A percentile compares a stretch with the other conserved stretches of the same genome.
Conservation (phyloP, 2,797 vertebrate species). For the Hydrocynus forskahlii region DNA sequence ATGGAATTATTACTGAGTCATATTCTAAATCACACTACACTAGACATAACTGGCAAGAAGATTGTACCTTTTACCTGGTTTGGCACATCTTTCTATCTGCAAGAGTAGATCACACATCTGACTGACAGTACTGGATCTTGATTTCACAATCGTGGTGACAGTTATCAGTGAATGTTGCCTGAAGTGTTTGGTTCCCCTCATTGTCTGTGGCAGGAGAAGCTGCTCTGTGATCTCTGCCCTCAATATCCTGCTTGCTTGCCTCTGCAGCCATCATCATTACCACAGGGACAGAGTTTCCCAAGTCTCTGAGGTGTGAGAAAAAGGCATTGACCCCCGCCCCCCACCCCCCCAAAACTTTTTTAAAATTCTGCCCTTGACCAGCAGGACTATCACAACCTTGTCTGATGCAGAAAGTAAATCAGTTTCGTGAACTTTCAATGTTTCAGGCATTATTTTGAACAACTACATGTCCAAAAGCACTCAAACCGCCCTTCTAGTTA, state of each 20-base stretch:
- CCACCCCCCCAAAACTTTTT: neutral
- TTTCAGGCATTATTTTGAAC: too few relatives aligned
- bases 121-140: slow-evolving; percentile 11
- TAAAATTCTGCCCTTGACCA: too few relatives aligned
- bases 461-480: too few relatives aligned
- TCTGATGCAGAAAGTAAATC: too few relatives aligned
- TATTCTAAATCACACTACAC: neutral
- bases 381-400: too few relatives aligned
- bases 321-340: neutral
- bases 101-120: neutral
- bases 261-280: slow-evolving; percentile 30
- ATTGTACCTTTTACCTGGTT: neutral
- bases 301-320: slow-evolving; percentile 8
- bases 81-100: neutral
- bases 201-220: neutral
- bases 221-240: slow-evolving; percentile 22
- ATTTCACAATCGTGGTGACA: slow-evolving; percentile 21
- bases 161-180: slow-evolving; percentile 23
- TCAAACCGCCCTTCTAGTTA: too few relatives aligned
- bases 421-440: too few relatives aligned
- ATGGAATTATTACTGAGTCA: neutral
- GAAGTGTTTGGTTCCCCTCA: slow-evolving; percentile 5
- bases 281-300: slow-evolving; percentile 21
- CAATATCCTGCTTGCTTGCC: slow-evolving; percentile 27
- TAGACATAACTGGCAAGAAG: neutral